These are phyloP conservation scores for Aleiodes testaceus DNA, from an alignment of 2,888 invertebrate genomes.

Conservation along the genomic window DNA sequence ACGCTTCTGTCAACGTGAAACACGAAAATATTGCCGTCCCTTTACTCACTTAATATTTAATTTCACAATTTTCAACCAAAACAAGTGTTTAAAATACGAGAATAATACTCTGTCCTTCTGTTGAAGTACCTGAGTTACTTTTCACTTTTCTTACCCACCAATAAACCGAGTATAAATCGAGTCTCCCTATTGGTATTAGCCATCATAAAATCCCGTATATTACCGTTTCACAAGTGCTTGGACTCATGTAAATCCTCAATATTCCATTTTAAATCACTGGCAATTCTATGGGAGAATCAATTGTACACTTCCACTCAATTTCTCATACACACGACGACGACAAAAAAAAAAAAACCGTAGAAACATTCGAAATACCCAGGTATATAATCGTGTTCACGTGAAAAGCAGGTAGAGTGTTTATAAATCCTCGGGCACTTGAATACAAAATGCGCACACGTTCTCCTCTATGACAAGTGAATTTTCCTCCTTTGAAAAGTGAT, in stretches of 20 bases:
- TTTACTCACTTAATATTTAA: conserved; percentile 17
- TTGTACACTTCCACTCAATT: too few species aligned
- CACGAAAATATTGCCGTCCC: too few species aligned
- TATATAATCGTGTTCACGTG: conserved; percentile 15
- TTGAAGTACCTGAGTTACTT: conserved; percentile 13
- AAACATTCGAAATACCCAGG: neutral
- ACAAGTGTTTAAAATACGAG: neutral
- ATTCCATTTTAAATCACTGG: too few species aligned
- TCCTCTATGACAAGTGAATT: conserved; percentile 24
- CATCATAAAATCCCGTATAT: conserved; percentile 20
- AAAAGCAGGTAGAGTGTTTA: conserved; percentile 24
- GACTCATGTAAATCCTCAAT: neutral
- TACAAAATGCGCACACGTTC: neutral
- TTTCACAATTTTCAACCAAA: conserved; percentile 17
- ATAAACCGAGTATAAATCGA: conserved; percentile 4
- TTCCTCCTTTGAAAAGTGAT: conserved; percentile 16
- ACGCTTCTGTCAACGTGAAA: conserved; percentile 29
- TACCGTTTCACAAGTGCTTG: neutral
- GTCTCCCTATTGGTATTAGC: neutral
- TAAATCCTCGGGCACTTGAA: neutral
- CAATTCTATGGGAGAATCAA: too few species aligned
- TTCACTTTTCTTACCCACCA: conserved; percentile 35
- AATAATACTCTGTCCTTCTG: neutral
- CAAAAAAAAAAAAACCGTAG: too few species aligned
- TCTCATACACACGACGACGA: too few species aligned